Conservation (phyloP, 92 coral and sea anemone species). For the Umimayanthus chanpuru region DNA sequence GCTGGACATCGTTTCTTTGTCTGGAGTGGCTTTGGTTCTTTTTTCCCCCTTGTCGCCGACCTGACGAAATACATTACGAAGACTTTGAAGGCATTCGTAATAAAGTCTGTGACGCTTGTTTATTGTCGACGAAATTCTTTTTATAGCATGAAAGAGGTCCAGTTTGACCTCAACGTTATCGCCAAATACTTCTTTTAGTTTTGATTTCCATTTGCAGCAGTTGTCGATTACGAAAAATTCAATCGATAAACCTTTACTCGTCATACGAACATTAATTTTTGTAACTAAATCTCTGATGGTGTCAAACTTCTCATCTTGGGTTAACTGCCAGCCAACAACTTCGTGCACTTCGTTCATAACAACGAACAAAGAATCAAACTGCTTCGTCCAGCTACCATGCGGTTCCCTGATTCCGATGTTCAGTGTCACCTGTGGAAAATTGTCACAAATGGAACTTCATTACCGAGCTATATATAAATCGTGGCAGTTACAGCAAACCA, state of each 20-base stretch:
- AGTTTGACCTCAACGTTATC: conserved; percentile 32
- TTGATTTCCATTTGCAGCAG: conserved; percentile 55
- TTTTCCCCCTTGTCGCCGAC: conserved; percentile 43
- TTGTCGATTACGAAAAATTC: conserved; percentile 45
- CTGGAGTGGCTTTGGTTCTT: conserved; percentile 47
- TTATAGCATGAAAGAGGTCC: conserved; percentile 63
- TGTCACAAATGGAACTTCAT: no score
- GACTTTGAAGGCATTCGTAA: conserved; percentile 37
- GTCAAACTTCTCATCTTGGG: no score
- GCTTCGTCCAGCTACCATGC: no score
- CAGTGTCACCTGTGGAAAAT: no score
- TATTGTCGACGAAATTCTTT: conserved; percentile 49
- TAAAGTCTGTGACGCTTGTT: conserved; percentile 45
- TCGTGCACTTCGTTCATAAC: no score
- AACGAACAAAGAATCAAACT: no score
- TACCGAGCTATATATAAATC: no score
- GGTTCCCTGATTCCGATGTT: no score
- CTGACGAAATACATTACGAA: conserved; percentile 46
- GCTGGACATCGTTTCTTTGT: conserved; percentile 19
- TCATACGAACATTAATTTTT: conserved; percentile 31
- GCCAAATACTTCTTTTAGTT: conserved; percentile 54
- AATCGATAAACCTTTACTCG: conserved; percentile 1
- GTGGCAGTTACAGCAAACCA: no score
- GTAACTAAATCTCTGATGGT: neutral
- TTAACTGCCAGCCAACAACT: no score